Base-by-base conservation (phyloP, 2,888 invertebrate genomes). In the Eilema sororculum region DNA sequence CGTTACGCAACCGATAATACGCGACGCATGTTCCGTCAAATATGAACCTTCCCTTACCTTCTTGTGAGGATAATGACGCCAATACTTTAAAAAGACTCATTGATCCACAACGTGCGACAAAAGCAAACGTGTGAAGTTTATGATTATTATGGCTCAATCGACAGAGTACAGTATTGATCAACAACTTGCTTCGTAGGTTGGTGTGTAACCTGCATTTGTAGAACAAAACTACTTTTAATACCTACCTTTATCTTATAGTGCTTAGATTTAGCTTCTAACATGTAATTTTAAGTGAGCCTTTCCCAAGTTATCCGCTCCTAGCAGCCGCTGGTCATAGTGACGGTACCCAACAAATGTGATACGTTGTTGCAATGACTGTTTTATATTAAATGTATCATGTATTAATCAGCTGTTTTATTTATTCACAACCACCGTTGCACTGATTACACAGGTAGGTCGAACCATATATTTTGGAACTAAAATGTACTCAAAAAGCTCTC, bases 321-420 rank as follows among this genome's bases (percentile, higher is more conserved):
- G 46, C 12, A 41, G 59, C 74, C 65, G 77, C 71, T 60, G 73
- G 70, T 75, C 68, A 77, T 65, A 33, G 83, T 77, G 77, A 76
- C 77, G 76, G 72, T 76, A 72, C 79, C 70, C 76, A 77, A 81
- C 84, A 84, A 81, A 86, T 90, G 89, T 89, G 87, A 90, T 90
- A 88, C 78, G 78, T 87, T 88, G 89, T 90, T 90, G 89, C 89
- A 89, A 89, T 87, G 84, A 87, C 86, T 91, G 89, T 91, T 91
- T 90, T 89, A 89, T 91, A 90, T 88, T 91, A 89, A 88, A 89
- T 90, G 79, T 83, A 82, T 81, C 85, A 69, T 86, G 86, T 86
- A 86, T 84, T 85, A 16, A n/a, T 2, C 0, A 12, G 62, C 81
- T 86, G 87, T 84, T 84, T 87, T 72, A 80, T 78, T 80, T 67